Base-by-base conservation (phyloP, 2,113 vertebrate species). In the Oryzias celebensis region DNA sequence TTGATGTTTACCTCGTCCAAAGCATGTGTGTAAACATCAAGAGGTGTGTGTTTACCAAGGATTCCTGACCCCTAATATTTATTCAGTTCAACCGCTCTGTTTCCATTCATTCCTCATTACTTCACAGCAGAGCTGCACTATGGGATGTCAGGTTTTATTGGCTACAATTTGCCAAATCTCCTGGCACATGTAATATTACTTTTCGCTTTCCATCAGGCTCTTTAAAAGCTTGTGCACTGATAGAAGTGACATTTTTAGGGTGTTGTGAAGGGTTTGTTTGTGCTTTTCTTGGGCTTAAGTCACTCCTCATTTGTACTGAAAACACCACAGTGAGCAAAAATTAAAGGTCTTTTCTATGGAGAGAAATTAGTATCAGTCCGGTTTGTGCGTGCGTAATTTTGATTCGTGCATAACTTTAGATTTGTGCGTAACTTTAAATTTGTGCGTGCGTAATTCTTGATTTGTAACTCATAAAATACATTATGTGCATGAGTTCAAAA, bases 191-290 rank as follows among this genome's bases (percentile, higher is more conserved):
- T 78, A 65, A 89, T 87, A 86, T 89, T 86, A 85, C 85, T 87
- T 91, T 90, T 92, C 86, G 52, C 79, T 85, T 88, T 83, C 71
- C 78, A 91, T 90, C 86, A 88, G 77, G 70, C 72, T 54, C 61
- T 68, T 58, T 62, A 66, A 69, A 42, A 68, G 77, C 65, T 53
- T 26, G 62, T 3, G 58, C 67, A 58, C 49, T 73, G 82, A 89
- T 89, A 80, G 82, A 62, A 71, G 69, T 84, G 88, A 85, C 86
- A 85, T 88, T 85, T 84, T 58, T 54, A 58, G 1, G 44, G 68
- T 23, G 52, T 31, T 52, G 67, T 56, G 73, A 47, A 62, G 36
- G 70, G 62, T 75, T 78, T 83, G 77, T 86, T 85, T 86, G 67
- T 54, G 13, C 70, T 57, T 81, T 59, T 46, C 31, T 13, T 52